Evolutionary conservation across 1,140 invertebrate genomes (phyloP).

Genomic region (Phocides pigmalion): DNA sequence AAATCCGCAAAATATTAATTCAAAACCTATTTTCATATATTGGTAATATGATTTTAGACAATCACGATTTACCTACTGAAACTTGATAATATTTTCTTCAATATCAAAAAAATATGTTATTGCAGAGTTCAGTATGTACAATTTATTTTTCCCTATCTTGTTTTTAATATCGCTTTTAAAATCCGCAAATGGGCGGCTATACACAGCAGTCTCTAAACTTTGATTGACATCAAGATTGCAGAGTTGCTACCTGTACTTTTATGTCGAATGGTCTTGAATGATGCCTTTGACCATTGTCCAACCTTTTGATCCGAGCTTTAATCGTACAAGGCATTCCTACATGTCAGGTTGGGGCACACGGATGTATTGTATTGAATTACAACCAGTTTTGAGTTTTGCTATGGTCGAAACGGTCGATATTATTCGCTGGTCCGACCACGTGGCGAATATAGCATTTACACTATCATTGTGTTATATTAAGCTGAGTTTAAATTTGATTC

Average conservation of each 20-base stretch:
- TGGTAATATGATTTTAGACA: too few species aligned
- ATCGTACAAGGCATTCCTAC: slow-evolving; percentile 55
- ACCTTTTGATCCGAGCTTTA: slow-evolving; percentile 77
- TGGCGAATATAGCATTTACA: background rate
- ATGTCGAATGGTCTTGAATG: slow-evolving; percentile 51
- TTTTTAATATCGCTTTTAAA: background rate
- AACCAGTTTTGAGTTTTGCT: slow-evolving; percentile 54
- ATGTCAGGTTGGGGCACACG: slow-evolving; percentile 52
- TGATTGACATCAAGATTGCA: slow-evolving; percentile 70
- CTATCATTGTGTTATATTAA: too few species aligned
- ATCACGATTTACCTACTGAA: too few species aligned
- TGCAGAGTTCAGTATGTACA: too few species aligned
- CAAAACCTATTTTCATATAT: too few species aligned
- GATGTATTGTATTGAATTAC: slow-evolving; percentile 61
- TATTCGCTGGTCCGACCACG: slow-evolving; percentile 6
- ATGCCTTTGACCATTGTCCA: slow-evolving; percentile 79
- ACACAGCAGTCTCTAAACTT: slow-evolving; percentile 32
- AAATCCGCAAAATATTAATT: too few species aligned
- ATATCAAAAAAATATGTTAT: too few species aligned
- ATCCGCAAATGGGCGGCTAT: slow-evolving; percentile 7
- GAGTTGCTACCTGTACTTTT: slow-evolving; percentile 76
- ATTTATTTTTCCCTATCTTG: background rate
- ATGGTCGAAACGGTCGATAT: slow-evolving; percentile 28
- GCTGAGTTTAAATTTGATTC: background rate
- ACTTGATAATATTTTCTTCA: too few species aligned